These are phyloP conservation scores for Pantherophis alleghaniensis DNA, from an alignment of 2,797 vertebrate species.

Conservation along the genomic window DNA sequence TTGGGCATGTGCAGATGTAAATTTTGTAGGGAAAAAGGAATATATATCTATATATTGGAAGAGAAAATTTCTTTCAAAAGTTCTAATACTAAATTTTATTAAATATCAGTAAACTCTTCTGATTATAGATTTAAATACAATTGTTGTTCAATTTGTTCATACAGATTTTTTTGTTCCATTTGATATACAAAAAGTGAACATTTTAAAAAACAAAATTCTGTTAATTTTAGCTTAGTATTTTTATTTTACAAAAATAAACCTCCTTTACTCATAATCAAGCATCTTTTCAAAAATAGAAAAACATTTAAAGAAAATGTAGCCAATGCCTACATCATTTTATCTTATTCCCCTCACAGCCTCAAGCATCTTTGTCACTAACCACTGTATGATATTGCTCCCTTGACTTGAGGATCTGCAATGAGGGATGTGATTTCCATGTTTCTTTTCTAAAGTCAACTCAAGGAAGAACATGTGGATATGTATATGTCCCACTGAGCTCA, in stretches of 20 bases:
- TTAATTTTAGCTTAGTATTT: not conserved
- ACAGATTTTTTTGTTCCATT: not conserved
- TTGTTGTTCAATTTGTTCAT: not conserved
- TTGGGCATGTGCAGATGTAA: not conserved
- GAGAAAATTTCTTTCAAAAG: not conserved
- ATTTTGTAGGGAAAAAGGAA: not conserved
- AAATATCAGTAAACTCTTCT: not conserved
- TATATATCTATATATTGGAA: not conserved
- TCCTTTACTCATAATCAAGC: not conserved
- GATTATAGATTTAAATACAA: not conserved
- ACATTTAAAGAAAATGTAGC: not conserved
- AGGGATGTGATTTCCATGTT: not conserved
- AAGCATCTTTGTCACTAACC: not conserved
- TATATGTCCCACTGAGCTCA: not conserved
- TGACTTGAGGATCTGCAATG: not conserved
- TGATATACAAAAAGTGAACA: not conserved
- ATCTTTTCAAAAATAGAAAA: not conserved
- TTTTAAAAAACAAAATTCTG: not conserved
- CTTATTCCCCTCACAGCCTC: not conserved
- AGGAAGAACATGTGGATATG: not conserved
- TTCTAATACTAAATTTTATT: not conserved
- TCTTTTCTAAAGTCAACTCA: not conserved
- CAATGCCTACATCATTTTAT: not conserved
- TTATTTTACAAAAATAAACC: not conserved
- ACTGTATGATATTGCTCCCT: not conserved